Percentiles rank a stretch among this genome's conserved stretches.
These are phyloP conservation scores for Adineta ricciae DNA, from an alignment of 2,888 invertebrate species.

Conservation along the genomic window DNA sequence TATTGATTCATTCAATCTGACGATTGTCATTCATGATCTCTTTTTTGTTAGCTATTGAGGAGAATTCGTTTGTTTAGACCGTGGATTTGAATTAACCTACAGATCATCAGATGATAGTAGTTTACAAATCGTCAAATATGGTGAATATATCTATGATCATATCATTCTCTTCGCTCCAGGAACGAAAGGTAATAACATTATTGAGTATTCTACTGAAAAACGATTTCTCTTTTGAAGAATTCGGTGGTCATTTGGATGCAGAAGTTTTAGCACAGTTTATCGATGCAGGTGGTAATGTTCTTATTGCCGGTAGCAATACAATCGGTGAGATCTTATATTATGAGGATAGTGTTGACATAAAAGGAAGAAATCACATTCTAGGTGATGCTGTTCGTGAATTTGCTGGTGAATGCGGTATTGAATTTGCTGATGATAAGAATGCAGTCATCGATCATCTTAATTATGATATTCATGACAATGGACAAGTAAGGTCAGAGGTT, in stretches of 20 bases:
- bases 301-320: slow-evolving; percentile 77
- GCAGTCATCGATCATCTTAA: slow-evolving; percentile 92
- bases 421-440: slow-evolving; percentile 57
- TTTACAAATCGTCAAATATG: slow-evolving; percentile 79
- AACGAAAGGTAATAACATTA: slow-evolving; percentile 60
- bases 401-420: slow-evolving; percentile 92
- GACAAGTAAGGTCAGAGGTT: slow-evolving; percentile 51
- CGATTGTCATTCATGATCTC: neutral
- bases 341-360: no score
- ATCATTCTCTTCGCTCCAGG: slow-evolving; percentile 88
- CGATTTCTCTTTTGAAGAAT: slow-evolving; percentile 43
- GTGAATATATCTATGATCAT: slow-evolving; percentile 86
- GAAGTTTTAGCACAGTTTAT: slow-evolving; percentile 81
- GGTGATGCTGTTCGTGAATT: slow-evolving; percentile 87
- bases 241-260: slow-evolving; percentile 58
- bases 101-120: slow-evolving; percentile 87
- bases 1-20: neutral
- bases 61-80: slow-evolving; percentile 62
- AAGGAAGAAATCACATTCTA: slow-evolving; percentile 34
- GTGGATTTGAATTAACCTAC: slow-evolving; percentile 75
- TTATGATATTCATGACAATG: slow-evolving; percentile 75
- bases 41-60: no score
- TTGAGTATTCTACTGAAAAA: slow-evolving; percentile 18
- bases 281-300: slow-evolving; percentile 77
- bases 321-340: slow-evolving; percentile 56